Base-by-base conservation (phyloP, 2,113 vertebrate genomes). In the Gavia stellata region DNA sequence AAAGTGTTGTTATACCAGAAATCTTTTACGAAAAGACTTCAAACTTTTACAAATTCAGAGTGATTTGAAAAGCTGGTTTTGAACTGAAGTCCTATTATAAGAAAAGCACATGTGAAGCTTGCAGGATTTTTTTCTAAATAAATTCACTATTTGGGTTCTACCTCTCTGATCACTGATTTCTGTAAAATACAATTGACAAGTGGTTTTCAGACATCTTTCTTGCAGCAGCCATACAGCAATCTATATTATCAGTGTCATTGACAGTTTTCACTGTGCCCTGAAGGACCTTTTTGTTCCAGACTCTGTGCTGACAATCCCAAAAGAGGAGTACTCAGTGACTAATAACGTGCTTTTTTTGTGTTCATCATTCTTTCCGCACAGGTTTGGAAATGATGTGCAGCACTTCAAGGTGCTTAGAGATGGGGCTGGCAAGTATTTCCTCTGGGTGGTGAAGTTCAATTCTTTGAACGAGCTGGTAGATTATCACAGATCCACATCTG, bases 381-480 rank as follows among this genome's bases (percentile, higher is more conserved):
- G 99, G 98, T 99, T 99, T 90, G 99, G 99, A 80, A 99, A 99
- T 50, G 99, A 99, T 21, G 99, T 99, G 63, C 99, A 99, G 97
- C 99, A 99, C 97, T 99, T 99, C 98, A 99, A 99, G 94, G 99
- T 99, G 97, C 99, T 99, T 90, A 99, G 99, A 70, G 99, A 99
- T 6, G 99, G 99, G 8, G 99, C 99, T 44, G 99, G 99, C 33
- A 99, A 99, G 96, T 99, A 99, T 86, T 99, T 99, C 97, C 98
- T 99, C 65, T 99, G 99, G 99, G 99, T 99, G 98, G 99, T 99
- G 93, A 99, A 99, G 98, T 99, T 99, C 97, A 99, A 99, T 97
- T 99, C 99, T 49, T 98, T 99, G 97, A 99, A 99, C 87, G 99
- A 99, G 98, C 98, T 99, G 96, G 99, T 99, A 94, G 99, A 99